Percentiles rank a stretch among this genome's conserved stretches.
Evolutionary conservation across 2,797 vertebrate species (phyloP).

Genomic region (Gallinago solitaria): DNA sequence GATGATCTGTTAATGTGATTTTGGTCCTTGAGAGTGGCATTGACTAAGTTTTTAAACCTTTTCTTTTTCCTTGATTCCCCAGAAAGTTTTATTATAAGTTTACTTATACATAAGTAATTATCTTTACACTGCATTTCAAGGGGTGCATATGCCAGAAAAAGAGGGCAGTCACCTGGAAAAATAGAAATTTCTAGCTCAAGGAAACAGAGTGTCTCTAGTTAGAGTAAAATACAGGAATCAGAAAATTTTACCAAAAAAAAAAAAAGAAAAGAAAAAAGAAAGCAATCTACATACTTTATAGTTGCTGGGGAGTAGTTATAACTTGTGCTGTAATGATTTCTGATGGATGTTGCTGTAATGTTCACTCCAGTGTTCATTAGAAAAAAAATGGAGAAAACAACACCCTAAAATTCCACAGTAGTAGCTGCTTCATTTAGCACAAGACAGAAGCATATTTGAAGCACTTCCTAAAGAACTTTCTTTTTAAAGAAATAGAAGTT

Average conservation of each 20-base stretch:
- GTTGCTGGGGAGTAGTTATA: slow-evolving; percentile 21
- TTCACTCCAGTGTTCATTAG: slow-evolving; percentile 36
- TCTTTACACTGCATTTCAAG: not conserved
- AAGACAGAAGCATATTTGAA: slow-evolving; percentile 6
- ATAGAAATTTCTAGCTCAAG: slow-evolving; percentile 32
- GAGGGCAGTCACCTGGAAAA: slow-evolving; percentile 25
- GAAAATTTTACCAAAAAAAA: not conserved
- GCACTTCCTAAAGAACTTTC: not conserved
- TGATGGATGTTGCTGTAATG: slow-evolving; percentile 31
- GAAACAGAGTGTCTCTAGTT: not conserved
- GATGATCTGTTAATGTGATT: not conserved
- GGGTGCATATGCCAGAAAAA: not conserved
- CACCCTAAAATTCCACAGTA: slow-evolving; percentile 42
- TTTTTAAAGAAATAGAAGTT: slow-evolving; percentile 14
- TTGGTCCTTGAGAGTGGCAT: not conserved
- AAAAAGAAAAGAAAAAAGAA: not conserved
- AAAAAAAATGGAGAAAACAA: not conserved
- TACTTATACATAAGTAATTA: not conserved
- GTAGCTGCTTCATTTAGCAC: slow-evolving; percentile 12
- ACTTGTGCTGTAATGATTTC: slow-evolving; percentile 56
- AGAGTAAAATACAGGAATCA: slow-evolving; percentile 41
- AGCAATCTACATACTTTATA: not conserved
- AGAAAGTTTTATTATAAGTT: not conserved
- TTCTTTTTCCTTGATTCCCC: not conserved
- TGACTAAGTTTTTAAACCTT: not conserved